Percentiles rank a stretch among this genome's conserved stretches.
These are phyloP conservation scores for Toxotes chatareus DNA, from an alignment of 2,113 vertebrate genomes.

Conservation along the genomic window DNA sequence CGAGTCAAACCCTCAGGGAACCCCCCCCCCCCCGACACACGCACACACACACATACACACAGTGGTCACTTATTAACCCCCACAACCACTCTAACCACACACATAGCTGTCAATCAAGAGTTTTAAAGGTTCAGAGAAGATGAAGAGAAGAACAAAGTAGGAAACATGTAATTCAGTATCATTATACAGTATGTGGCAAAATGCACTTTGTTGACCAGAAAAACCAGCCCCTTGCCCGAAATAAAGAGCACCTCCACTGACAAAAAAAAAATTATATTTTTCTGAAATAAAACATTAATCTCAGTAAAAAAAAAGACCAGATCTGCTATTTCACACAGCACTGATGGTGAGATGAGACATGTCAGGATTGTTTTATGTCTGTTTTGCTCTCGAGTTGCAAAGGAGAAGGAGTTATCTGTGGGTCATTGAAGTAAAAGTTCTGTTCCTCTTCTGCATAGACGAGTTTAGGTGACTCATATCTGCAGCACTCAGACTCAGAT, in stretches of 20 bases:
- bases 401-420: background rate
- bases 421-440: background rate
- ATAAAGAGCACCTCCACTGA: background rate
- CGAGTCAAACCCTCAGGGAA: slow-evolving; percentile 26
- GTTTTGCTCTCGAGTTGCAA: background rate
- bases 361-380: background rate
- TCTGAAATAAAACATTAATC: background rate
- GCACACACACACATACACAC: slow-evolving; percentile 15
- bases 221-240: background rate
- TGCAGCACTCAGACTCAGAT: background rate
- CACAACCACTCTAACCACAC: slow-evolving; percentile 37
- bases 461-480: background rate
- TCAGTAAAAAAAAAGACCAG: background rate
- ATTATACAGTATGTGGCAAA: background rate
- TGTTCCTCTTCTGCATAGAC: background rate
- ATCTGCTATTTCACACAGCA: background rate
- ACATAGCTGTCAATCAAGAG: slow-evolving; percentile 46
- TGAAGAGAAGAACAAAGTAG: background rate
- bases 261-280: background rate
- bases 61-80: slow-evolving; percentile 39
- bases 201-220: background rate
- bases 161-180: background rate
- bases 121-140: slow-evolving; percentile 19
- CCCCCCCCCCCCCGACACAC: background rate
- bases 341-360: background rate